These are phyloP conservation scores for Hemibagrus guttatus DNA, from an alignment of 2,797 vertebrate genomes.

Conservation along the genomic window DNA sequence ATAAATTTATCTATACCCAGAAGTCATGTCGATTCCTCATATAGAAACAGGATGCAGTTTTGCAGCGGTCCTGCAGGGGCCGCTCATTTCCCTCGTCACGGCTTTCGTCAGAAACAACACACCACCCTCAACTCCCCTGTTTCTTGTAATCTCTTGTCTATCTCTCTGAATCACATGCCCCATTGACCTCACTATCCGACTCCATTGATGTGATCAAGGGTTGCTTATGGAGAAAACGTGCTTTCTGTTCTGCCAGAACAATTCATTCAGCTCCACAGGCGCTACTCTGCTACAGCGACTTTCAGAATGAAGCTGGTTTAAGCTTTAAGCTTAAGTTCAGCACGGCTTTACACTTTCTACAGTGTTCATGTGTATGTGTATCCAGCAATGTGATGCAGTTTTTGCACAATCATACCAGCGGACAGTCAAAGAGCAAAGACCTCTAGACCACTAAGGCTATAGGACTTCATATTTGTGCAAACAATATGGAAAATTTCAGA, in stretches of 20 bases:
- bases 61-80: slow-evolving; percentile 49
- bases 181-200: slow-evolving; percentile 57
- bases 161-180: slow-evolving; percentile 64
- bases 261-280: slow-evolving; percentile 26
- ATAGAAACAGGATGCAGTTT: slow-evolving; percentile 11
- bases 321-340: not conserved
- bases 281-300: not conserved
- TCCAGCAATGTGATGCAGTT: not conserved
- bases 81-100: slow-evolving; percentile 48
- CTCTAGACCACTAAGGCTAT: not conserved
- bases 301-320: slow-evolving; percentile 27
- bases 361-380: not conserved
- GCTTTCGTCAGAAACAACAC: slow-evolving; percentile 32
- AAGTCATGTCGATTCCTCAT: not conserved
- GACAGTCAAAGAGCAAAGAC: slow-evolving; percentile 18
- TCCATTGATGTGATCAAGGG: slow-evolving; percentile 49
- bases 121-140: slow-evolving; percentile 35
- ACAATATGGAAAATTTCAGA: not conserved
- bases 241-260: slow-evolving; percentile 33
- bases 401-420: not conserved
- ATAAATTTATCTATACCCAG: no score
- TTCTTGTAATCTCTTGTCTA: slow-evolving; percentile 52
- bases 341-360: not conserved
- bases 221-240: slow-evolving; percentile 36
- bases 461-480: not conserved